Conservation (phyloP, 2,797 vertebrate species). For the Merluccius polli region DNA sequence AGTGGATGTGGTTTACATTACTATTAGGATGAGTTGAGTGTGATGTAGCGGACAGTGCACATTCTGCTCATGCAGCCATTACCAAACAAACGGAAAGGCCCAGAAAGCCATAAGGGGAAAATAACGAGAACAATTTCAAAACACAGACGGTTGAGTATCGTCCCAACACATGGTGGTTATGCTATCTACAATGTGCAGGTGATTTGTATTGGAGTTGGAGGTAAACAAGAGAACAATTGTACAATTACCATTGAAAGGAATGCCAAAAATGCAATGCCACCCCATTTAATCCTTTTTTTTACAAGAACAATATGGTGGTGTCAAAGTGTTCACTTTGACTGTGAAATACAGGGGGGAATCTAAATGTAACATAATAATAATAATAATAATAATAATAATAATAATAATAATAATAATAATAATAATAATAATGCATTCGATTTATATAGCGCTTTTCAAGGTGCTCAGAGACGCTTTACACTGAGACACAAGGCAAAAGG, state of each 20-base stretch:
- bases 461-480: too few species aligned
- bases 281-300: background rate
- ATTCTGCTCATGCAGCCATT: background rate
- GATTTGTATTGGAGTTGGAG: background rate
- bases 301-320: background rate
- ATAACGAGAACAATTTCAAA: background rate
- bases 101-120: background rate
- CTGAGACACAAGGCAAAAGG: too few species aligned
- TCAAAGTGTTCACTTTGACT: background rate
- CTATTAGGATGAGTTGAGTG: background rate
- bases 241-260: too few species aligned
- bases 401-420: too few species aligned
- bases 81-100: background rate
- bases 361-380: background rate
- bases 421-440: too few species aligned
- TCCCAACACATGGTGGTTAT: background rate
- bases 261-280: background rate
- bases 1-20: background rate
- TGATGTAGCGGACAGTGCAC: background rate
- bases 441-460: too few species aligned
- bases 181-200: background rate
- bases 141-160: background rate
- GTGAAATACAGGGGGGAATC: background rate
- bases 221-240: slow-evolving; percentile 1
- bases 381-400: too few species aligned